Base-by-base conservation (phyloP, 2,888 invertebrate genomes). In the Idaea straminata region DNA sequence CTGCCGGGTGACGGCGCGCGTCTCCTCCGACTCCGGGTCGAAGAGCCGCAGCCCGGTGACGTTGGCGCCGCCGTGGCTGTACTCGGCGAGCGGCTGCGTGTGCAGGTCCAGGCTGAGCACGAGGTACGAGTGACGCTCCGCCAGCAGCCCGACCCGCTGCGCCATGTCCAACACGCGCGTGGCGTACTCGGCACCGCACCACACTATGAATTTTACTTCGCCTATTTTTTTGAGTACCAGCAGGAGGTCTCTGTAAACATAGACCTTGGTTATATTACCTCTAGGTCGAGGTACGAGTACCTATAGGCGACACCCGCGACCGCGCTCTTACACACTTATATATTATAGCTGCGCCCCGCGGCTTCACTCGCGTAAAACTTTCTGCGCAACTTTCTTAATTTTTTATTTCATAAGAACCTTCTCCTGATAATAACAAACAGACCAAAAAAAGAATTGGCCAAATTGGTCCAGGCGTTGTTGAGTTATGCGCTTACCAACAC, bases 51-150 rank as follows among this genome's bases (percentile, higher is more conserved):
- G 70, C 25, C 79, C 84, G 66, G 90, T 90, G 70, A 91, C 72
- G 77, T 91, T 90, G 69, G 90, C 90, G 63, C 89, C 90, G 71
- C 90, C 89, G 81, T 91, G 82, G 79, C 89, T 89, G 83, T 80
- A 88, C 75, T 77, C 72, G 57, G 73, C 74, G 36, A 90, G 84
- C 62, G 70, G 64, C 68, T 69, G 78, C 69, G 86, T 86, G 80
- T 88, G 89, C 77, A 88, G 76, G 80, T 91, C 91, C 13, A 83
- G 83, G 67, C 86, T 74, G 64, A 86, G 80, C 80, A 86, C 66
- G 64, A 92, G 68, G 81, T 86, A 90, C 2, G 87, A 75, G 81
- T 89, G 87, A 3, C 83, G 80, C 75, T 80, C 81, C 57, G 81
- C 77, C 69, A 88, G 85, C 81, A 92, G 80, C n/a, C 91, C 91